Evolutionary conservation across 2,888 invertebrate species (phyloP).

Genomic region (Resseliella maxima): DNA sequence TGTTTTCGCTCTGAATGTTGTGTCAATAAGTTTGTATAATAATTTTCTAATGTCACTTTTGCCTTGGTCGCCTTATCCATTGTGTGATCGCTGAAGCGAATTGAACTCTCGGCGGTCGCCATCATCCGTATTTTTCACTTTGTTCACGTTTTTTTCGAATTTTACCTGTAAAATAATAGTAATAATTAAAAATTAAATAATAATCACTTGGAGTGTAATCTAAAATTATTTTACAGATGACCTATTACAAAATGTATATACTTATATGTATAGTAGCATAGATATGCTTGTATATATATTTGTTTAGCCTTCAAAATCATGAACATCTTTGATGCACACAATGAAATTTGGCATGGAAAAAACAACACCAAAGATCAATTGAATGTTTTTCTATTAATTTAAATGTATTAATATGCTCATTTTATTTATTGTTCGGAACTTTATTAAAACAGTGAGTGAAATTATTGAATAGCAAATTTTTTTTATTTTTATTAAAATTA

Average conservation of each 20-base stretch:
- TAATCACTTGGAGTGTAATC: background rate
- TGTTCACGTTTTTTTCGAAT: background rate
- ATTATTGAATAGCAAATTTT: no score
- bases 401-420: no score
- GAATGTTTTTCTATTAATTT: no score
- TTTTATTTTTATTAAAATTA: no score
- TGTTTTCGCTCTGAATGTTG: constrained; percentile 98
- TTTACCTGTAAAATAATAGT: background rate
- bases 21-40: constrained; percentile 97
- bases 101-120: constrained; percentile 84
- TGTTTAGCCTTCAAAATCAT: constrained; percentile 7
- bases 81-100: constrained; percentile 96
- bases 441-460: no score
- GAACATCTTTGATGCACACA: no score
- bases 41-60: constrained; percentile 98
- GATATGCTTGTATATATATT: background rate
- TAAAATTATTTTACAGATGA: background rate
- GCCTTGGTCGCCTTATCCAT: constrained; percentile 99
- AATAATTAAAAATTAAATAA: background rate
- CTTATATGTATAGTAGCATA: no score
- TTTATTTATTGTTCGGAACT: no score
- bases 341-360: no score
- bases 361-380: background rate
- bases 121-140: constrained; percentile 66
- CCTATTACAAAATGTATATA: background rate